Evolutionary conservation across 2,113 vertebrate genomes (phyloP), one percentile per base, ranked within the genome.

Genomic region (Chunga burmeisteri): DNA sequence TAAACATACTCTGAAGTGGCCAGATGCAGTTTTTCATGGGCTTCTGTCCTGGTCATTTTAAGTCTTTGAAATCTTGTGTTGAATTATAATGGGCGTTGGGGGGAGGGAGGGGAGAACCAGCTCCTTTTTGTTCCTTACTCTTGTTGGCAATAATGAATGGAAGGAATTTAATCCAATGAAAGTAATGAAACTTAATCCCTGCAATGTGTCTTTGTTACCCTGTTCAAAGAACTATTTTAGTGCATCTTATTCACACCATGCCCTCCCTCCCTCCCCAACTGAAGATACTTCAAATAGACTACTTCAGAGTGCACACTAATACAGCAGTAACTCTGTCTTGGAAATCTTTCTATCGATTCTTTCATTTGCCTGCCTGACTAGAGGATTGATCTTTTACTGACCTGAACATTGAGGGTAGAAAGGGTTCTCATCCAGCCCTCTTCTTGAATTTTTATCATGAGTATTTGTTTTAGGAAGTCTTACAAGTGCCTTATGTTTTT

Each of bases 101-200:
- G 81, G 80, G 25, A 15, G 66, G 87, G 74, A 77, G 67, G 42
- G 58, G 55, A 81, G 75, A 95, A 81, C 61, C 81, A 91, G 44
- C 90, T 95, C 63, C 75, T 95, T 96, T 94, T 96, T 96, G 79
- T 97, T 93, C 82, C 56, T 92, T 87, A 50, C 70, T 96, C 78
- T 91, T 88, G 78, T 86, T 97, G 73, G 68, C 93, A 90, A 67
- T 81, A 97, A 91, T 94, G 95, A 97, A 94, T 97, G 87, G 94
- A 96, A 96, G 70, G 93, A 93, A 95, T 95, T 96, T 97, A 97
- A 97, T 94, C 92, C 87, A 95, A 46, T 91, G 94, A 90, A 94
- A 96, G 94, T 97, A 97, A 98, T 97, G 97, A 93, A 94, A 87
- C 74, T 90, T 97, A 97, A 97, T 98, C 92, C 90, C 46, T 94